Evolutionary conservation across 2,888 invertebrate species (phyloP), one percentile per base, ranked within the genome.

Genomic region (Tillus elongatus): DNA sequence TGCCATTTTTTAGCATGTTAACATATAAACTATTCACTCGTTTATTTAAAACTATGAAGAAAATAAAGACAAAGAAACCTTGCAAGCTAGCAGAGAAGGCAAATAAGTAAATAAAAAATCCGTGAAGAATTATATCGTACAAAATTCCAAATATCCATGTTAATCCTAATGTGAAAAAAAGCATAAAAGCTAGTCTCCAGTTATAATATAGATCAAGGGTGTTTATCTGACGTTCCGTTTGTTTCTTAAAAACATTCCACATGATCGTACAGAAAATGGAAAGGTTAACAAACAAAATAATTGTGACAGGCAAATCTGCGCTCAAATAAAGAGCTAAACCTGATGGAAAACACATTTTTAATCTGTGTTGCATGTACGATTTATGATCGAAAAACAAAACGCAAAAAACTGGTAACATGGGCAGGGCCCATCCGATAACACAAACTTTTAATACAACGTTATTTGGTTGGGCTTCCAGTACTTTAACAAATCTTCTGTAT

Each of bases 401-500:
- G 12, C 70, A 56, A 3, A 70, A 66, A 6, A 77, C 68, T 0
- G 75, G 65, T 15, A 73, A 63, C 28, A 69, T 58, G 0, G 77
- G 76, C 29, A 69, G 58, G 13, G 77, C 72, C 78, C 80, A 82
- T 2, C 77, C 75, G 46, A 77, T 74, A 0, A 77, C 64, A 3
- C 74, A 71, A 1, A 77, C 74, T 52, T 79, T 73, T 32, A 77
- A 52, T 35, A 59, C n/a, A 26, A 58, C 43, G 31, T 51, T 50
- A 35, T 57, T 58, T 10, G 71, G 68, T 11, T 71, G 72, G 24
- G 73, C 68, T 1, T 73, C 72, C 31, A 80, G 69, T 2, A 80
- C 77, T 49, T 74, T 67, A 11, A 82, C 81, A 45, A 81, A 66
- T 35, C 77, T 67, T 36, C 77, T 68, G 51, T 81, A 82, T 34